Evolutionary conservation across 1,140 invertebrate genomes (phyloP), one percentile per base, ranked within the genome.

Genomic region (Magallana gigas): DNA sequence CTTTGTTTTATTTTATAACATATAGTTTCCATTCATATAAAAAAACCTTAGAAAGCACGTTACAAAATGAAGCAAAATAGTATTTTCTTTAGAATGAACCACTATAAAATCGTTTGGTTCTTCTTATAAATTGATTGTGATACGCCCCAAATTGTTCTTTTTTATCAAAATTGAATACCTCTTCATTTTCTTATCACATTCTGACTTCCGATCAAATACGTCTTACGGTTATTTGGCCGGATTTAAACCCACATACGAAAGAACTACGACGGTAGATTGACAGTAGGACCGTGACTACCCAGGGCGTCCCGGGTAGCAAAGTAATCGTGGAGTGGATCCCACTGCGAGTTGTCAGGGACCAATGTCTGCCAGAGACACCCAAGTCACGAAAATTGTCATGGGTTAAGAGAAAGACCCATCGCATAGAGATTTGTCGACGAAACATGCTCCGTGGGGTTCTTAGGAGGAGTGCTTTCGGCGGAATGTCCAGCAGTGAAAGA

Each of bases 171-270:
- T 68, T 68, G 18, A 23, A 11, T 48, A 23, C 8, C 23, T 29
- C 4, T 36, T 48, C 23, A 36, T 76, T 76, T 76, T 76, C 68
- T 76, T 76, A 76, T 76, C 68, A 23, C 23, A 11, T 76, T 68
- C 64, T 23, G 23, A 76, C 68, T 76, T 76, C 68, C 68, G 18
- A 76, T 29, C 23, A 76, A 76, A 76, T 76, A 29, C 29, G 8
- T 29, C 68, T 29, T 29, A 29, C 68, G 9, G 23, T 29, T 12
- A 29, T 76, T 76, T 76, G 3, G 68, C 68, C 23, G 23, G 23
- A 29, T 76, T 71, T 71, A 71, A 23, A 71, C 64, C 18, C 8
- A 3, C 5, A 18, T 4, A 11, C 29, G 11, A 8, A 7, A 71
- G 9, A 29, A 11, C 23, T 76, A 11, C 5, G 11, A 18, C 14